Percentiles rank a stretch among this genome's conserved stretches.
Evolutionary conservation across 64 coral and sea anemone species (phyloP).

Genomic region (Porites lutea): DNA sequence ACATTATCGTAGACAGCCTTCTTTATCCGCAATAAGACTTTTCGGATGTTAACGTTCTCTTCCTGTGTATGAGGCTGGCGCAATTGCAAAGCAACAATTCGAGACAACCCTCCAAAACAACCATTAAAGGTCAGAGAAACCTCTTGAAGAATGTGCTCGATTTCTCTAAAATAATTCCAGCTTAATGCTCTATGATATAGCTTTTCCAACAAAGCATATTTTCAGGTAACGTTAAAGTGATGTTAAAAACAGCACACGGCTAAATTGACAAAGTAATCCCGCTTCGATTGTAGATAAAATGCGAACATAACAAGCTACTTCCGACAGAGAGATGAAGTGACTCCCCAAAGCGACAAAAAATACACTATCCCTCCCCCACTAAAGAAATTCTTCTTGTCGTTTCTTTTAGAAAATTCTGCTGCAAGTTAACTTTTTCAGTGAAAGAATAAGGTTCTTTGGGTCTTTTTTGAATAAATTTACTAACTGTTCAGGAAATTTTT

Average conservation of each 20-base stretch:
- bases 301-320: background rate
- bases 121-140: slow-evolving; percentile 2
- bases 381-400: background rate
- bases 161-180: background rate
- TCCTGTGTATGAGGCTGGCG: background rate
- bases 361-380: slow-evolving; percentile 4
- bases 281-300: background rate
- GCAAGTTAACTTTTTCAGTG: background rate
- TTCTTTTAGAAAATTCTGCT: background rate
- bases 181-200: background rate
- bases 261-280: background rate
- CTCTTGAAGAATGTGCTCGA: background rate
- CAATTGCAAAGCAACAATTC: background rate
- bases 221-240: background rate
- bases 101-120: slow-evolving; percentile 14
- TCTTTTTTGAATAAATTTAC: background rate
- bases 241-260: background rate
- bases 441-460: background rate
- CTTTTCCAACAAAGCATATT: background rate
- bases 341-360: slow-evolving; percentile 27
- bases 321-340: background rate
- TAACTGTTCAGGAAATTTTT: no score
- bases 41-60: background rate
- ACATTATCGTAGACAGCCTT: slow-evolving; percentile 3
- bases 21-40: background rate